These are phyloP conservation scores for Tragopan temminckii DNA, from an alignment of 2,797 vertebrate species.

Conservation along the genomic window DNA sequence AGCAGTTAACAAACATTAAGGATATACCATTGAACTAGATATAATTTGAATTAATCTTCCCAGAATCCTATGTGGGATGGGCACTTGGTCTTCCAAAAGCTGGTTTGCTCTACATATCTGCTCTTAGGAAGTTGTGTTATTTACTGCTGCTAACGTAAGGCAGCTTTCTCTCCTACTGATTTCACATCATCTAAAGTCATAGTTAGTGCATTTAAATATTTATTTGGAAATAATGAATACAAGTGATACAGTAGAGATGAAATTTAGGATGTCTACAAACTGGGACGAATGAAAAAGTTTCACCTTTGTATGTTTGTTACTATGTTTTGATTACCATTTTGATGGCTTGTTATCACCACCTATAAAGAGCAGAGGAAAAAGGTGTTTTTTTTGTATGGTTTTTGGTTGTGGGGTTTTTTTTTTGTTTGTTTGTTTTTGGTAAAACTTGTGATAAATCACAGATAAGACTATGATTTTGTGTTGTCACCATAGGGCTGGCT, in stretches of 20 bases:
- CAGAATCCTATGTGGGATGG: not conserved
- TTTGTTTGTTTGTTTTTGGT: no score
- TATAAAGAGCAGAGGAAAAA: not conserved
- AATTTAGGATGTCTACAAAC: not conserved
- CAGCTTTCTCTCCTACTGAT: fast-evolving
- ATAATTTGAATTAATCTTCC: not conserved
- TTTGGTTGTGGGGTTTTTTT: no score
- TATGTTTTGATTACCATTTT: no score
- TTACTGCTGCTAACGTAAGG: not conserved
- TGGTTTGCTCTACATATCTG: not conserved
- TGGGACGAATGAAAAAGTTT: not conserved
- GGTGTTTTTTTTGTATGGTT: no score
- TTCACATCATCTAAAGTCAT: not conserved
- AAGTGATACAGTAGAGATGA: not conserved
- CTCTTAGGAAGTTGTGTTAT: not conserved
- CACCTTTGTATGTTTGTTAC: not conserved
- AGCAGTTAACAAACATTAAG: not conserved
- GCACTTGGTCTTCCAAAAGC: not conserved
- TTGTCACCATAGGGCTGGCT: fast-evolving
- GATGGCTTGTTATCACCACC: not conserved
- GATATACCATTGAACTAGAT: no score
- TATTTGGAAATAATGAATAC: not conserved
- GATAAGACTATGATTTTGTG: not conserved
- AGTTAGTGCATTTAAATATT: fast-evolving
- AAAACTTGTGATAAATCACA: not conserved